Base-by-base conservation (phyloP, 2,888 invertebrate species). In the Elegia similella region DNA sequence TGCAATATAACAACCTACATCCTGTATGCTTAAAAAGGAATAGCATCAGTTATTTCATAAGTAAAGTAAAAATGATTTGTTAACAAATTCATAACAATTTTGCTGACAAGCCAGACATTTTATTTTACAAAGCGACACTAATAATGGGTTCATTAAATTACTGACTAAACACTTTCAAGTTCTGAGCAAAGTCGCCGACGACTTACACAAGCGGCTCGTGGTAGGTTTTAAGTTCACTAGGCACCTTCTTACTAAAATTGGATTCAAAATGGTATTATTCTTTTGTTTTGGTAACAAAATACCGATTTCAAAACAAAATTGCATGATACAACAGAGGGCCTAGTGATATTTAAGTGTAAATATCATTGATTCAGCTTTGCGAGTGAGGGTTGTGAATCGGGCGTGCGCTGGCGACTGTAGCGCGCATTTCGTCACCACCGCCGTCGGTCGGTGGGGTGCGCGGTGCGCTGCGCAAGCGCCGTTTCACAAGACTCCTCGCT, bases 401-500 rank as follows among this genome's bases (percentile, higher is more conserved):
- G 80, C 76, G 76, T 78, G 75, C 79, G 74, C 72, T 69, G 74
- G 78, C 82, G 84, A 84, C 81, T 86, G 81, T 82, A 78, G 75
- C 80, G 78, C 73, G 76, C 71, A 78, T 90, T 89, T 88, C 90
- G 81, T 84, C 86, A 90, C 83, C 70, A 69, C 72, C 75, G 82
- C 71, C 76, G 82, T 70, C 82, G 81, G 82, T 70, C 82, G 81
- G 83, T 81, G 80, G 80, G 82, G 83, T 85, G 79, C 71, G 81
- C 88, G 82, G 82, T 85, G 78, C 71, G 81, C 88, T 90, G 85
- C 88, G 89, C 89, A 89, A 90, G 88, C 85, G 85, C 68, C 76
- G 80, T 90, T 90, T 88, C 89, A 90, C 86, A 90, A 90, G 89
- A 86, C 85, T 79, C 79, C 71, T 85, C 82, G 78, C 78, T 83